phyloP scores from a whole-genome alignment of 2,113 vertebrate species.

The Leptobrachium leishanense region DNA sequence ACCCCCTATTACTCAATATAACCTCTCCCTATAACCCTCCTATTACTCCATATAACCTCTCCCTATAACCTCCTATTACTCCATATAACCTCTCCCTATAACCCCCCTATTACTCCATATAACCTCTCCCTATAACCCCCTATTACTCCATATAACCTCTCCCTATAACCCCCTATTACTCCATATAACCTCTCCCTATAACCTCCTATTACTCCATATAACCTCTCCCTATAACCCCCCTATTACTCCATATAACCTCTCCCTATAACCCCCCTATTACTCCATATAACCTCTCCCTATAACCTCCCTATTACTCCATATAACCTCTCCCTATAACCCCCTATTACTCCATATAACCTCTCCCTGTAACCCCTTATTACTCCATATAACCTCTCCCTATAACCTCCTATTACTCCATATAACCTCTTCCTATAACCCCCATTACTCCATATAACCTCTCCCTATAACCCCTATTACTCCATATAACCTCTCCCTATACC shows the following conservation, averaged over 20 bases:
- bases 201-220: constrained; percentile 4
- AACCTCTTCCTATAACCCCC: not conserved
- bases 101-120: not conserved
- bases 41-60: not conserved
- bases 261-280: not conserved
- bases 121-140: not conserved
- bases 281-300: not conserved
- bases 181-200: not conserved
- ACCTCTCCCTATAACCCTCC: constrained; percentile 4
- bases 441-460: constrained; percentile 1
- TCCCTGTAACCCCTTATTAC: not conserved
- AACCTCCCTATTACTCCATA: not conserved
- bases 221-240: not conserved
- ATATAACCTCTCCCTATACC: not conserved
- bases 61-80: not conserved
- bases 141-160: constrained; percentile 1
- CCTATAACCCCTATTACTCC: too few relatives aligned
- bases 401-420: constrained; percentile 10
- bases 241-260: not conserved
- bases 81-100: not conserved
- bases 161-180: not conserved
- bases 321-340: not conserved
- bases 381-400: not conserved
- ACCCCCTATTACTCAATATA: constrained; percentile 8
- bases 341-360: not conserved